Evolutionary conservation across 2,113 vertebrate genomes (phyloP), one percentile per base, ranked within the genome.

Genomic region (Nestor notabilis): DNA sequence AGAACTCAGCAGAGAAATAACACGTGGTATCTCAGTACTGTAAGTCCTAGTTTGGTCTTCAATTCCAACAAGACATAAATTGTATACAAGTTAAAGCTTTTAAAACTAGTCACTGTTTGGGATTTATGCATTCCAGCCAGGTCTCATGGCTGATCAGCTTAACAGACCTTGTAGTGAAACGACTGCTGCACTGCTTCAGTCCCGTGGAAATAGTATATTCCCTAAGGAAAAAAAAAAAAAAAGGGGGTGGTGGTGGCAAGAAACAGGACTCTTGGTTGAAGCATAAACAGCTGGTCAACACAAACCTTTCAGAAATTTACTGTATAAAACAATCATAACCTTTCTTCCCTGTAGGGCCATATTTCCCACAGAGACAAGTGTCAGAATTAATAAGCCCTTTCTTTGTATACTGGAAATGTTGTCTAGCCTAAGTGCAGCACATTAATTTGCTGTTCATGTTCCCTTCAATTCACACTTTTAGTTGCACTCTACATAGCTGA

Each of bases 131-230:
- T 94, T 95, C 97, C 92, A 94, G 90, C 83, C 94, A 95, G 96
- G 95, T 96, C 93, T 95, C 91, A 35, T 9, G 83, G 94, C 95
- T 96, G 86, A 93, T 72, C 91, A 92, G 96, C 96, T 95, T 84
- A 91, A 92, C 92, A 90, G 92, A 93, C 96, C 94, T 96, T 95
- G 92, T 91, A 97, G 94, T 95, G 97, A 93, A 96, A 94, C 83
- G 94, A 96, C 89, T 89, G 94, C 91, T 96, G 89, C 94, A 92
- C 90, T 95, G 90, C 93, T 94, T 92, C 89, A 95, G 89, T 92
- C 94, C 86, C 75, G 87, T 91, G 92, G 94, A 96, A 97, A 96
- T 82, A 87, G 90, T 92, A 85, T 75, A 96, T 95, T 92, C 83
- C 93, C 94, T 93, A 96, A 96, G 47, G 41, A 81, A 81, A 75